Conservation (phyloP, 2,888 invertebrate genomes). For the Cantharis rustica region DNA sequence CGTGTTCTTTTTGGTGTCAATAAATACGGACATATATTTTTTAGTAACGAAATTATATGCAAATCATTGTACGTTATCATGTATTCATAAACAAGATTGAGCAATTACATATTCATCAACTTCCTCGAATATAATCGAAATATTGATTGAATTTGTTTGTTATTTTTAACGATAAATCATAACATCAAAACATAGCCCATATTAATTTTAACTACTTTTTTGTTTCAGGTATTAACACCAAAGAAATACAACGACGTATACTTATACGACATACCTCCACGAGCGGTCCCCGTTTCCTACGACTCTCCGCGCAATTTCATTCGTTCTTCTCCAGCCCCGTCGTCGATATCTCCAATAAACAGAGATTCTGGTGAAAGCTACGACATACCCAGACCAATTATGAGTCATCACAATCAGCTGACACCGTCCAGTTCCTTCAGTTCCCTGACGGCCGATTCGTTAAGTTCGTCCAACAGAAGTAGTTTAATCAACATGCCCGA, state of each 20-base stretch:
- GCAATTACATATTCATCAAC: not conserved
- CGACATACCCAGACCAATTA: conserved; percentile 67
- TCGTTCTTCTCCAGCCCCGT: conserved; percentile 57
- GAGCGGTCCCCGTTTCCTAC: conserved; percentile 63
- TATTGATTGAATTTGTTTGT: not conserved
- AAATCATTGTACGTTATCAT: not conserved
- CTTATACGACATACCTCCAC: conserved; percentile 70
- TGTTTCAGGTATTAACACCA: conserved; percentile 68
- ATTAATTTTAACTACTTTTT: conserved; percentile 19
- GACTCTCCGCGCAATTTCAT: conserved; percentile 62
- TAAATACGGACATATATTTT: not conserved
- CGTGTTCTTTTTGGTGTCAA: not conserved
- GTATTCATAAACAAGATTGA: not conserved
- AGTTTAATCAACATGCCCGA: conserved; percentile 63
- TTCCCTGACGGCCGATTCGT: conserved; percentile 66
- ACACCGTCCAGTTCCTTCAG: conserved; percentile 72
- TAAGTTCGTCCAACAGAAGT: conserved; percentile 60
- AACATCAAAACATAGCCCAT: not conserved
- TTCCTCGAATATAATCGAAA: not conserved
- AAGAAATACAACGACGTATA: conserved; percentile 76
- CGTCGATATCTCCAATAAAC: conserved; percentile 53
- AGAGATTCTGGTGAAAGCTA: conserved; percentile 57
- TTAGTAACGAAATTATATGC: not conserved
- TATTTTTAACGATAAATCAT: not conserved
- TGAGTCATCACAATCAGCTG: conserved; percentile 59